Percentiles rank a stretch among this genome's conserved stretches.
These are phyloP conservation scores for Glossosoma conforme DNA, from an alignment of 1,140 invertebrate genomes.

Conservation along the genomic window DNA sequence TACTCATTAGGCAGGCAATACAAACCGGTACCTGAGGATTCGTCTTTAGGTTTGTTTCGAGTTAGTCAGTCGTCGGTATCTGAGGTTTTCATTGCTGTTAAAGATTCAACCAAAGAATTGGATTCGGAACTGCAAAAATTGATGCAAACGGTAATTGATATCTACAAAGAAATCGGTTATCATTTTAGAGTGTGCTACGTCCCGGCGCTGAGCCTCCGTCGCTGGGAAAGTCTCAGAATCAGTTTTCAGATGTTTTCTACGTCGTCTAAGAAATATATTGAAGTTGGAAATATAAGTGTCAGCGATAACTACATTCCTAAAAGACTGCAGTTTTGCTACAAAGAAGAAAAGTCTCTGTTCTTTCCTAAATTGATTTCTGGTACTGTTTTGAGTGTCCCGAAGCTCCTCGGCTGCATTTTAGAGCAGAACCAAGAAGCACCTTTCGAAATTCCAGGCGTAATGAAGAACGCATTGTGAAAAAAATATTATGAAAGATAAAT, in stretches of 20 bases:
- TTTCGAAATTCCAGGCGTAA: conserved; percentile 28
- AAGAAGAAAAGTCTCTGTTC: conserved; percentile 43
- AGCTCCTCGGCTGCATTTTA: conserved; percentile 58
- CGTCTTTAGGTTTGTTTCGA: conserved; percentile 52
- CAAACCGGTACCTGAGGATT: conserved; percentile 40
- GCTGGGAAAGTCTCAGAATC: conserved; percentile 56
- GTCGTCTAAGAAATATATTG: conserved; percentile 53
- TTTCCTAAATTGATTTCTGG: conserved; percentile 60
- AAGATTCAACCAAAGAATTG: conserved; percentile 40
- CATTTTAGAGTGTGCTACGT: conserved; percentile 57
- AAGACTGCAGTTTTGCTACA: conserved; percentile 57
- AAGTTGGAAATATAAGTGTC: conserved; percentile 60
- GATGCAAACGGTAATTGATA: conserved; percentile 40
- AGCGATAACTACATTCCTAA: conserved; percentile 64
- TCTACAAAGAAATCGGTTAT: conserved; percentile 56
- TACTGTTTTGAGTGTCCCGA: conserved; percentile 58
- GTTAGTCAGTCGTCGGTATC: conserved; percentile 57
- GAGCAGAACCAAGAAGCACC: conserved; percentile 51
- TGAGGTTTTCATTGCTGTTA: conserved; percentile 52
- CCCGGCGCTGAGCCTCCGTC: conserved; percentile 50
- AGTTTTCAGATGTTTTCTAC: conserved; percentile 64
- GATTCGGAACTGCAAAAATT: conserved; percentile 47
- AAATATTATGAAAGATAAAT: not conserved
- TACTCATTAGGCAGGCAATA: conserved; percentile 61
- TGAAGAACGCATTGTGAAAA: conserved; percentile 14